phyloP scores from a whole-genome alignment of 2,797 vertebrate genomes.

The Siniperca obscura region DNA sequence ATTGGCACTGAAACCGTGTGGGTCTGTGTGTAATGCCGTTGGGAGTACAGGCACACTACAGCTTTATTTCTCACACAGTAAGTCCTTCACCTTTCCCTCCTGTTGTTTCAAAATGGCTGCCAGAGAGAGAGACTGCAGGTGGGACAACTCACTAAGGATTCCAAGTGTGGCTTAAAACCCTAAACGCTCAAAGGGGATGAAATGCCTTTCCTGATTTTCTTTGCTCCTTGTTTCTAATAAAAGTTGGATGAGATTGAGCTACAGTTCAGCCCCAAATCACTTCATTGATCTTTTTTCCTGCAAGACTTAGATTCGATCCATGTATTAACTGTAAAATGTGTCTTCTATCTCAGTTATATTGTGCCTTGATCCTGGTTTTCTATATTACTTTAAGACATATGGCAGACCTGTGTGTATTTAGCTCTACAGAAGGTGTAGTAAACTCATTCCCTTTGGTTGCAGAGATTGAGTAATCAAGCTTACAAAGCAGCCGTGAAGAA shows the following conservation, averaged over 20 bases:
- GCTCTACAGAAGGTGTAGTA: conserved; percentile 11
- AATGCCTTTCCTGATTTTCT: conserved; percentile 47
- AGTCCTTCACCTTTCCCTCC: conserved; percentile 17
- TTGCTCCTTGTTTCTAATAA: conserved; percentile 57
- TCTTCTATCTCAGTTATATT: conserved; percentile 57
- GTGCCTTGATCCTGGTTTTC: conserved; percentile 53
- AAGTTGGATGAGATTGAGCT: conserved; percentile 51
- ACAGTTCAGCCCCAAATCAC: conserved; percentile 44
- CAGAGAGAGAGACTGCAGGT: conserved; percentile 41
- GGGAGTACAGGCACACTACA: background rate
- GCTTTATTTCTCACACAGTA: background rate
- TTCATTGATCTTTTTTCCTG: conserved; percentile 53
- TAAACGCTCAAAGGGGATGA: conserved; percentile 50
- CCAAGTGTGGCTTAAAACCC: conserved; percentile 37
- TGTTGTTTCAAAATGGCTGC: conserved; percentile 37
- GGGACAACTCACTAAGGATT: conserved; percentile 37
- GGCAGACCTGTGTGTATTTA: conserved; percentile 32
- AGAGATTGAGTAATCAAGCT: conserved; percentile 58
- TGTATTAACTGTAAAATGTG: conserved; percentile 50
- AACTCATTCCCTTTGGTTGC: conserved; percentile 37
- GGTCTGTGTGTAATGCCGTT: background rate
- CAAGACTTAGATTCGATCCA: conserved; percentile 37
- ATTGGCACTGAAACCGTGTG: background rate
- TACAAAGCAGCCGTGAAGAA: conserved; percentile 52
- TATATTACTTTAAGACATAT: conserved; percentile 61